These are phyloP conservation scores for Neofelis nebulosa DNA, from an alignment of 2,113 vertebrate species.

Conservation along the genomic window DNA sequence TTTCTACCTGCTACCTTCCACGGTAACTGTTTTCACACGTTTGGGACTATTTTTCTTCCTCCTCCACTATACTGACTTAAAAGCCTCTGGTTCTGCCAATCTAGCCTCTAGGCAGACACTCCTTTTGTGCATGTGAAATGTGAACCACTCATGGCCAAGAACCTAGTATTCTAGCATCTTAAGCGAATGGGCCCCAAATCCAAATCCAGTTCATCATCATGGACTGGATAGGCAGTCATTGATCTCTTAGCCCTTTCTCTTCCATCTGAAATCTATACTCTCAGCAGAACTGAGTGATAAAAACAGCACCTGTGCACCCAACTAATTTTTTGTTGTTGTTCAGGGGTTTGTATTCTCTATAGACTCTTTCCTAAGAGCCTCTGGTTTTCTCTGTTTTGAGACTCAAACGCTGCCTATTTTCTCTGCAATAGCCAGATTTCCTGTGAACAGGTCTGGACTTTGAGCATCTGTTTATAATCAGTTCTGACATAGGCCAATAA, in stretches of 20 bases:
- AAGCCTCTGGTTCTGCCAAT: background rate
- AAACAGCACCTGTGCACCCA: constrained; percentile 12
- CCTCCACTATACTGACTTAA: background rate
- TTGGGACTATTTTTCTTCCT: background rate
- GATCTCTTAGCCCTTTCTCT: background rate
- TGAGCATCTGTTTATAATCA: background rate
- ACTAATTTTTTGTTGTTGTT: background rate
- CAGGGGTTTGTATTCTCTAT: constrained; percentile 1
- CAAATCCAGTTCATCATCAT: background rate
- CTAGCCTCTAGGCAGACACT: background rate
- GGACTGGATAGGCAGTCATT: background rate
- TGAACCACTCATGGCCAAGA: background rate
- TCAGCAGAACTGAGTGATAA: constrained; percentile 17
- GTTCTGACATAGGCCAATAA: background rate
- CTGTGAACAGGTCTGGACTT: background rate
- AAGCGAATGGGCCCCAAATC: background rate
- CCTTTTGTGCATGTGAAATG: background rate
- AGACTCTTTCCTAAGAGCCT: background rate
- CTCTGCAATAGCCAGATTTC: background rate
- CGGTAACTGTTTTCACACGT: background rate
- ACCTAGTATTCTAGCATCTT: background rate
- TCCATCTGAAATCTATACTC: constrained; percentile 54
- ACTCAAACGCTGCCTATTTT: background rate
- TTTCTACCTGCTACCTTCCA: background rate
- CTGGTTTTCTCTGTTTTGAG: background rate